A percentile compares a stretch with the other conserved stretches of the same genome.
Conservation (phyloP, 2,113 vertebrate species). For the Chelonoidis abingdonii region DNA sequence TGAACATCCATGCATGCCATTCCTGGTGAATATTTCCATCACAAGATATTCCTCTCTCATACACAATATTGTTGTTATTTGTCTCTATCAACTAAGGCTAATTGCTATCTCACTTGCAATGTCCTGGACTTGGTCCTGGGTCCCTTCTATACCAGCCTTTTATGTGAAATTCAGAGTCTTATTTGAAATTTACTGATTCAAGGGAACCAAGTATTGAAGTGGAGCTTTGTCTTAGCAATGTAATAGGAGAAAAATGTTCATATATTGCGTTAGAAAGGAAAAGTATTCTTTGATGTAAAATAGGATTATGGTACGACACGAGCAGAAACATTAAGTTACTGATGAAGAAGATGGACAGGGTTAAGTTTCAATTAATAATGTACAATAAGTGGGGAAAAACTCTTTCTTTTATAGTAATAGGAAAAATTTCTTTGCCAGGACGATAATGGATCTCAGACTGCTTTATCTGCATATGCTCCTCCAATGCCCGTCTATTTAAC, state of each 20-base stretch:
- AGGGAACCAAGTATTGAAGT: neutral
- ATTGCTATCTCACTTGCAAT: neutral
- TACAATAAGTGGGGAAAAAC: neutral
- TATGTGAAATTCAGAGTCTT: neutral
- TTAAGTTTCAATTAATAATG: conserved; percentile 24
- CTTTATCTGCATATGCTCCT: too few relatives aligned
- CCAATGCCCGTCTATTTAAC: too few relatives aligned
- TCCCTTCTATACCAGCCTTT: neutral
- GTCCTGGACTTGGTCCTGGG: neutral
- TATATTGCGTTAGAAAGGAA: conserved; percentile 7
- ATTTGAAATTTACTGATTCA: neutral
- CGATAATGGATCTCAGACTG: neutral
- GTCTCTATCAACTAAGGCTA: neutral
- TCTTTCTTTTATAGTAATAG: neutral
- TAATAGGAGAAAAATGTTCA: neutral
- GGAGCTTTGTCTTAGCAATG: neutral
- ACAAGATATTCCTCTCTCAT: neutral
- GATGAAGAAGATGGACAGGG: neutral
- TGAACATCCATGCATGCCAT: neutral
- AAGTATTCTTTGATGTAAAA: conserved; percentile 21
- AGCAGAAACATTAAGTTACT: conserved; percentile 19
- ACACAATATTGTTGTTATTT: neutral
- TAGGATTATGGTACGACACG: neutral
- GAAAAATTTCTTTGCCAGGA: conserved; percentile 1
- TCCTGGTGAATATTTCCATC: neutral